phyloP scores from a whole-genome alignment of 2,113 vertebrate species.

The Toxotes chatareus region DNA sequence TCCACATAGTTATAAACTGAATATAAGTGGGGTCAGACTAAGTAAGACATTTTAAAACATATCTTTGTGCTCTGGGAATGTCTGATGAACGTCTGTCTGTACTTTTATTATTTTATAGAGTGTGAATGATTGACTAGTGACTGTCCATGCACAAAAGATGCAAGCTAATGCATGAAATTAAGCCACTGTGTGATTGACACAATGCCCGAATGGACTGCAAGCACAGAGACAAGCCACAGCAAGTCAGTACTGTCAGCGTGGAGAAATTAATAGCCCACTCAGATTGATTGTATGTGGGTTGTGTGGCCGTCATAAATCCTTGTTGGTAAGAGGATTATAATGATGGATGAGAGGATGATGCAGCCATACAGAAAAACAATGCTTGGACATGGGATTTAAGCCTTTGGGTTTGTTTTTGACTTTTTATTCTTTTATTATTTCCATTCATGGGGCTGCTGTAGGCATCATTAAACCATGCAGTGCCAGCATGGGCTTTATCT shows the following conservation, averaged over 20 bases:
- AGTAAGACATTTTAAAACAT: not conserved
- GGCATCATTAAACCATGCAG: not conserved
- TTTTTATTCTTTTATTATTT: not conserved
- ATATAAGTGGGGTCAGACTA: not conserved
- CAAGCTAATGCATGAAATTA: not conserved
- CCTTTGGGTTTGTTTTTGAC: not conserved
- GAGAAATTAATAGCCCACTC: slow-evolving; percentile 48
- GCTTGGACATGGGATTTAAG: not conserved
- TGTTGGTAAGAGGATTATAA: slow-evolving; percentile 74
- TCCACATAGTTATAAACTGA: not conserved
- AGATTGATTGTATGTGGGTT: slow-evolving; percentile 60
- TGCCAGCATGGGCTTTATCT: not conserved
- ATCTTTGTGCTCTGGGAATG: not conserved
- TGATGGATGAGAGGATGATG: slow-evolving; percentile 44
- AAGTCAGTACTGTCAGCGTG: not conserved
- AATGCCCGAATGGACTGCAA: not conserved
- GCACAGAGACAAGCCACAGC: not conserved
- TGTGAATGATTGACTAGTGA: not conserved
- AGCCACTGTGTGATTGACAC: not conserved
- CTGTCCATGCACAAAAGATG: not conserved
- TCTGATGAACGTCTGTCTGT: not conserved
- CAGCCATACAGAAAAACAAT: slow-evolving; percentile 19
- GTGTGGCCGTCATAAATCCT: slow-evolving; percentile 44
- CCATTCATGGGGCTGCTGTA: not conserved
- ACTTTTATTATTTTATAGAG: not conserved